Percentiles rank a stretch among this genome's conserved stretches.
Evolutionary conservation across 2,797 vertebrate genomes (phyloP).

Genomic region (Microctenopoma stevenorrisi): DNA sequence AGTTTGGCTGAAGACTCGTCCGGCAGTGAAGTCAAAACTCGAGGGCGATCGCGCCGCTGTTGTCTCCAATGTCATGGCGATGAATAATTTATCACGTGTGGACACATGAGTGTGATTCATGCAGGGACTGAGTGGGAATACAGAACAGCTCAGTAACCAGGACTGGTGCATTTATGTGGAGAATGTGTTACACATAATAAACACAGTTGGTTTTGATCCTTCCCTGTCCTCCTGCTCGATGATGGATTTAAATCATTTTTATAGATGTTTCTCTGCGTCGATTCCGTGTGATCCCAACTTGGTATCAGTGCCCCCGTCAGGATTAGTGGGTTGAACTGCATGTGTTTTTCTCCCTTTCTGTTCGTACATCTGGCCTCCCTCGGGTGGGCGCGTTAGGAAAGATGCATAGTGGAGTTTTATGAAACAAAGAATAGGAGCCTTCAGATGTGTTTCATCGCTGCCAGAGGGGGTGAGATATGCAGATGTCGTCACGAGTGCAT

Average conservation of each 20-base stretch:
- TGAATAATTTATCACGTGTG: slow-evolving; percentile 27
- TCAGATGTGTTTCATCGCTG: slow-evolving; percentile 19
- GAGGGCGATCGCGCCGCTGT: neutral
- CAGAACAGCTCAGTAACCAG: neutral
- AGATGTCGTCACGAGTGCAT: slow-evolving; percentile 4
- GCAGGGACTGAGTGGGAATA: neutral
- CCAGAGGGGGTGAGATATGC: slow-evolving; percentile 17
- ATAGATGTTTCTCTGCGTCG: slow-evolving; percentile 6
- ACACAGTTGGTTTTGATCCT: neutral
- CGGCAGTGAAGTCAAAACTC: neutral
- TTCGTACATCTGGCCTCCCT: slow-evolving; percentile 44
- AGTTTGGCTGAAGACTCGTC: slow-evolving; percentile 6
- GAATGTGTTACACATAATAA: neutral
- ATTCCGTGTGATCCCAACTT: neutral
- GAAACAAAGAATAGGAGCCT: slow-evolving; percentile 10
- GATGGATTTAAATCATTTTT: slow-evolving; percentile 10
- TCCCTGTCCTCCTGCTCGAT: neutral
- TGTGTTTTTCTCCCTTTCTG: slow-evolving; percentile 10
- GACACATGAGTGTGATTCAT: slow-evolving; percentile 17
- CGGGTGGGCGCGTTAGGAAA: slow-evolving; percentile 20
- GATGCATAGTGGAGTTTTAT: slow-evolving; percentile 32
- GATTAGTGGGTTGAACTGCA: slow-evolving; percentile 22
- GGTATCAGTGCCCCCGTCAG: slow-evolving; percentile 11
- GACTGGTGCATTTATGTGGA: neutral
- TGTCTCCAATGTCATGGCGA: neutral